phyloP scores from a whole-genome alignment of 2,797 vertebrate genomes.

The Mycteria americana region DNA sequence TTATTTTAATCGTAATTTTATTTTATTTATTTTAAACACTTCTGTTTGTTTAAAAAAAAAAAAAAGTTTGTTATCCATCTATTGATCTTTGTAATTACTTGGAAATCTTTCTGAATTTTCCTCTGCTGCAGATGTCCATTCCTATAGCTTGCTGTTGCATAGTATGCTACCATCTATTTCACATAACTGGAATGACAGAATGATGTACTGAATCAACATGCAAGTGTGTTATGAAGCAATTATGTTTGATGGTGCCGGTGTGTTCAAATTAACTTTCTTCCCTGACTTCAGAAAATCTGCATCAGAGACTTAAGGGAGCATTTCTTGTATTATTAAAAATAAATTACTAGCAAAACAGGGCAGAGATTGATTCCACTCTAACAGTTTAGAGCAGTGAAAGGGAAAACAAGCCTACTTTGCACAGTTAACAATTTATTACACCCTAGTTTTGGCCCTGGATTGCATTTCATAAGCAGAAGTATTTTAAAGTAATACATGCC shows the following conservation, averaged over 20 bases:
- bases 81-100: background rate
- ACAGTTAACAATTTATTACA: background rate
- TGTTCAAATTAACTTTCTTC: constrained; percentile 46
- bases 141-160: background rate
- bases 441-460: background rate
- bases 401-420: background rate
- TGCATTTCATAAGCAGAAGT: background rate
- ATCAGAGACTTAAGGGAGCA: constrained; percentile 22
- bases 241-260: constrained; percentile 34
- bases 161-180: background rate
- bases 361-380: background rate
- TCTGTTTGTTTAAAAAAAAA: background rate
- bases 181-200: constrained; percentile 8
- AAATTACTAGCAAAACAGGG: constrained; percentile 34
- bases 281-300: constrained; percentile 33
- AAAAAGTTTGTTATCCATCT: background rate
- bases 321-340: constrained; percentile 40
- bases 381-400: constrained; percentile 19
- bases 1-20: background rate
- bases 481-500: background rate
- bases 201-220: constrained; percentile 28
- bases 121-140: background rate
- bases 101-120: background rate
- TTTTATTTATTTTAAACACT: background rate
- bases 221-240: constrained; percentile 8